Conservation (phyloP, 2,797 vertebrate species). For the Trichosurus vulpecula region DNA sequence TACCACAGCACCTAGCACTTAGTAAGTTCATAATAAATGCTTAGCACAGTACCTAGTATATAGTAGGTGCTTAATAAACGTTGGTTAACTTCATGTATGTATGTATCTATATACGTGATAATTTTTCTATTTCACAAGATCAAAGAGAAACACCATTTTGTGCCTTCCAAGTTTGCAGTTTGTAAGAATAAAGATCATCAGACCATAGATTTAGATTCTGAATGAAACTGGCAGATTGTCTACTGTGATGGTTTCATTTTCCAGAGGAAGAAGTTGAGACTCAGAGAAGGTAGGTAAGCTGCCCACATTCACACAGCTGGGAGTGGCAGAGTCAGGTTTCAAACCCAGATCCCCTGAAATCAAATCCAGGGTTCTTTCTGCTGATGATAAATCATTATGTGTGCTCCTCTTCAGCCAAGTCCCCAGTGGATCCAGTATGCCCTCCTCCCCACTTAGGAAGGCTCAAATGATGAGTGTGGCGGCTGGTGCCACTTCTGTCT, state of each 20-base stretch:
- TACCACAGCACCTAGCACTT: neutral
- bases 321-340: neutral
- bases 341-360: neutral
- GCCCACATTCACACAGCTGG: neutral
- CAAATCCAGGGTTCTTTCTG: neutral
- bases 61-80: neutral
- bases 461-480: conserved; percentile 44
- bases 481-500: conserved; percentile 1
- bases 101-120: neutral
- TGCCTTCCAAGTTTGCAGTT: neutral
- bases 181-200: neutral
- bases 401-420: neutral
- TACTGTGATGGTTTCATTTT: neutral
- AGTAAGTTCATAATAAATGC: neutral
- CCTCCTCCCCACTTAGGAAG: conserved; percentile 44
- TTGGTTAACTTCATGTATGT: neutral
- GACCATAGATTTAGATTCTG: neutral
- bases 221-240: neutral
- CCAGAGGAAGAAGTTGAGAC: neutral
- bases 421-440: neutral
- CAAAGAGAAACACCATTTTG: conserved; percentile 15
- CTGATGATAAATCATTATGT: neutral
- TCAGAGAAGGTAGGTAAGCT: neutral
- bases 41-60: neutral
- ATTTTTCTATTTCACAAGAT: conserved; percentile 15